Base-by-base conservation (phyloP, 1,140 invertebrate genomes). In the Meloidogyne floridensis region DNA sequence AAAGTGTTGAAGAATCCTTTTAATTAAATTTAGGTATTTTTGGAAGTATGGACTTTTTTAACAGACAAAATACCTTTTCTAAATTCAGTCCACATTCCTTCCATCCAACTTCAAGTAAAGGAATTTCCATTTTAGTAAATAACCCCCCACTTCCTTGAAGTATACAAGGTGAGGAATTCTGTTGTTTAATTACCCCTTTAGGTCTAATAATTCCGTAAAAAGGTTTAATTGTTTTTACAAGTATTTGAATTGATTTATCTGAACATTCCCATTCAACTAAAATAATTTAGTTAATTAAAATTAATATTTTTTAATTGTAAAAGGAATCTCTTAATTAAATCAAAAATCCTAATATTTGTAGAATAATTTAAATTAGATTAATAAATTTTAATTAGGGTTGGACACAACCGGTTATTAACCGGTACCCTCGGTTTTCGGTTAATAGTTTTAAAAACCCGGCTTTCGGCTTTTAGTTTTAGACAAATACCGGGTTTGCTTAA, bases 191-290 rank as follows among this genome's bases (percentile, higher is more conserved):
- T 65, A 77, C 42, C 56, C 75, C 75, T 56, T 69, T 77, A 42
- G 75, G 47, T 65, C n/a, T 56, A 69, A 77, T 77, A 43, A 77
- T 56, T 56, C 75, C 75, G 43, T 56, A 69, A 69, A 77, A 77
- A 15, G 75, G 75, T 7, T 56, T 56, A 56, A 32, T 56, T 32
- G 75, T 77, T 56, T 56, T 56, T 13, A 77, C 51, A 42, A 77
- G 9, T 13, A 77, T 69, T 77, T 77, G 47, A 43, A 77, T 77
- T 56, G n/a, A 77, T 51, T 77, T 69, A 32, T 56, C 13, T 54
- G 75, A 56, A n/a, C 75, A 77, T 42, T 56, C 42, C 75, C 75
- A 77, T 65, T 77, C 75, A 77, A 77, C 75, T 77, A 18, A 75
- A 75, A 53, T 75, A 43, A 74, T 32, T 32, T 32, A 32, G 32